A percentile compares a stretch with the other conserved stretches of the same genome.
Evolutionary conservation across 2,888 invertebrate genomes (phyloP).

Genomic region (Ophraella communa): DNA sequence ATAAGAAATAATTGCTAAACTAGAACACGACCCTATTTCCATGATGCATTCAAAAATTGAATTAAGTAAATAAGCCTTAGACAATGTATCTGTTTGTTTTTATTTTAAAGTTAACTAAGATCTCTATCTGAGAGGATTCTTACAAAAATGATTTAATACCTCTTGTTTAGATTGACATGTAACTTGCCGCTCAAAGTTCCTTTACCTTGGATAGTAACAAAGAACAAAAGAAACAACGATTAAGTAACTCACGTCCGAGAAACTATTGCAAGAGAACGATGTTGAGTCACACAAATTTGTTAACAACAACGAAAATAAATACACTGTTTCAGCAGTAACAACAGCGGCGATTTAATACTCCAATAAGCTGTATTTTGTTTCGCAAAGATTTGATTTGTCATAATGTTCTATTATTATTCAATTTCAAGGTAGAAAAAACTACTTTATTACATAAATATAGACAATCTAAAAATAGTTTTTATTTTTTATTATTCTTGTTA

Average conservation of each 20-base stretch:
- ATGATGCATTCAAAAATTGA: neutral
- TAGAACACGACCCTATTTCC: neutral
- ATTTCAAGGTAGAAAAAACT: conserved; percentile 15
- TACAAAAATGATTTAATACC: neutral
- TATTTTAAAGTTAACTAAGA: neutral
- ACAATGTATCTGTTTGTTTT: neutral
- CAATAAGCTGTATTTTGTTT: conserved; percentile 17
- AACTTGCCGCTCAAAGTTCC: conserved; percentile 5
- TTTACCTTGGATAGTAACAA: conserved; percentile 17
- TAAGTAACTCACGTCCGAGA: neutral
- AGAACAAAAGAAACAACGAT: conserved; percentile 23
- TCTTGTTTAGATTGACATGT: neutral
- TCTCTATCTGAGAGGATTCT: neutral
- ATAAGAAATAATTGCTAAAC: neutral
- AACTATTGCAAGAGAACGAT: conserved; percentile 18
- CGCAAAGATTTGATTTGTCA: conserved; percentile 17
- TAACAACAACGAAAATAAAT: conserved; percentile 19
- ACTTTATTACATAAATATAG: conserved; percentile 17
- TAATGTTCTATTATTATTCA: conserved; percentile 29
- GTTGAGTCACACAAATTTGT: conserved; percentile 22
- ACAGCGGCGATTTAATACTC: conserved; percentile 7
- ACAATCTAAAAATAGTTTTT: conserved; percentile 13
- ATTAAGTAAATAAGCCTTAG: neutral
- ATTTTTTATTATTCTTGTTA: neutral
- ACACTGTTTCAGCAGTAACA: conserved; percentile 14